Base-by-base conservation (phyloP, 1,140 invertebrate species). In the Papilio dardanus region DNA sequence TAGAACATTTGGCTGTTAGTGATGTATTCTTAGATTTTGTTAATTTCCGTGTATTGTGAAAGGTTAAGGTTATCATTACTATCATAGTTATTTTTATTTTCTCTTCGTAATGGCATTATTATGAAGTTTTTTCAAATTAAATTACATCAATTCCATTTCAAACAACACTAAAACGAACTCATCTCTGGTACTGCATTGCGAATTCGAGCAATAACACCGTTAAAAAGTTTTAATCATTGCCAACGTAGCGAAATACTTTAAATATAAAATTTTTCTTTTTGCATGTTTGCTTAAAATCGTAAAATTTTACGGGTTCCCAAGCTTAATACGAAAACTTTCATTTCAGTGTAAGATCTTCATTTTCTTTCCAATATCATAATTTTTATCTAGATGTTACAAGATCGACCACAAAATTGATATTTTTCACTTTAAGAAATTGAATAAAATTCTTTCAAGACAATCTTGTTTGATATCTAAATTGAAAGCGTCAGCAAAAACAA, bases 221-320 rank as follows among this genome's bases (percentile, higher is more conserved):
- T 28, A 62, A 62, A 62, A 62, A 62, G 54, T 62, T 62, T 62
- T 28, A 62, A 62, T 62, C 12, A 62, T 30, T 12, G 54, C 54
- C 7, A 58, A 24, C 50, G 50, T 14, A 62, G 54, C 54, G 30
- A 21, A 62, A 62, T 62, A 62, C 24, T 62, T 62, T 62, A 62
- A 62, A 62, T 28, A 62, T 62, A 62, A 62, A 4, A 62, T 62
- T 62, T n/a, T 62, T 62, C 54, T 62, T 62, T 62, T 62, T 62
- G 54, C 24, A 28, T 62, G 54, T 62, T 62, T 28, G 54, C 8
- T 3, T 62, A 28, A 62, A 62, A 62, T 62, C 54, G 24, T 62
- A 62, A 62, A 62, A 62, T 62, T 62, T 62, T 62, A 62, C 24
- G 24, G 21, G 12, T 62, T 62, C 19, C 54, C n/a, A n/a, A 62